A percentile compares a stretch with the other conserved stretches of the same genome.
Evolutionary conservation across 1,140 invertebrate genomes (phyloP).

Genomic region (Eulimnadia texana): DNA sequence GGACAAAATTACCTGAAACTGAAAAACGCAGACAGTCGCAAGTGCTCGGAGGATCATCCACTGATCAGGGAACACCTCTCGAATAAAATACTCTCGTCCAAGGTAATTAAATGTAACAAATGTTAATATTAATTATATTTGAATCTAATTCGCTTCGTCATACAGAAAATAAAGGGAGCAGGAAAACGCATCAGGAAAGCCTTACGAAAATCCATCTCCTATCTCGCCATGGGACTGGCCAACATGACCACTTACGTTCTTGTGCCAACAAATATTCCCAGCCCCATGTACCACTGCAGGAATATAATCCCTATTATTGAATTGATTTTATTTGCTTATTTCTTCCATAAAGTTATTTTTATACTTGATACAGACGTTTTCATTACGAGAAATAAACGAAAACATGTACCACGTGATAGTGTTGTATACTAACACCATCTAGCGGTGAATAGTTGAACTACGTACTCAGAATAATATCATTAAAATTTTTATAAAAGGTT

Average conservation of each 20-base stretch:
- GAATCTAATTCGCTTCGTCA: neutral
- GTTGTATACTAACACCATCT: too few species aligned
- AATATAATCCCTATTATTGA: neutral
- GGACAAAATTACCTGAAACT: too few species aligned
- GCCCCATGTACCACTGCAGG: neutral
- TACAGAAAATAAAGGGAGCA: constrained; percentile 1
- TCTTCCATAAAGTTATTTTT: neutral
- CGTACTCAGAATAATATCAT: neutral
- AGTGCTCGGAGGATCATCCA: neutral
- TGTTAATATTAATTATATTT: neutral
- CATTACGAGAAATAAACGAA: neutral
- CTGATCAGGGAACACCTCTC: neutral
- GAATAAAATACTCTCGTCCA: neutral
- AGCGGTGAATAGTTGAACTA: neutral
- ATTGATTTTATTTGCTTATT: neutral
- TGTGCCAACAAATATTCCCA: constrained; percentile 1
- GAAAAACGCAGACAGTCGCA: neutral
- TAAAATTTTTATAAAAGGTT: neutral
- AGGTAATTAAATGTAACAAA: neutral
- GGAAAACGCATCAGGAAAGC: constrained; percentile 5
- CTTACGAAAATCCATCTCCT: neutral
- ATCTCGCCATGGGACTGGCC: constrained; percentile 2
- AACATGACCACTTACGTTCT: constrained; percentile 3
- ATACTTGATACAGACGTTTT: neutral
- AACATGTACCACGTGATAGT: neutral